Evolutionary conservation across 2,888 invertebrate genomes (phyloP).

Genomic region (Lasioglossum leucozonium): DNA sequence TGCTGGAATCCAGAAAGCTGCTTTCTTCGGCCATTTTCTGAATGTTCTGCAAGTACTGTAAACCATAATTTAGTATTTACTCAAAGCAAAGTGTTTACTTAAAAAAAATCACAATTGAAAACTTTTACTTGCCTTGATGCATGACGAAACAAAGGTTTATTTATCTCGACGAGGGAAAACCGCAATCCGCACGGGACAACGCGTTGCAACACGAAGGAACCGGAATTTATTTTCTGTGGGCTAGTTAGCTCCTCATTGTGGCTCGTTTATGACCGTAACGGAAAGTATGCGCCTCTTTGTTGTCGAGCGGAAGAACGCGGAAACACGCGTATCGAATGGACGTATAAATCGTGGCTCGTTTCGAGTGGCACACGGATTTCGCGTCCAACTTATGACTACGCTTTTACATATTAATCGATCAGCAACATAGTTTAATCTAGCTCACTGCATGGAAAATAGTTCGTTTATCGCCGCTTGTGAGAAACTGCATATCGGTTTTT

Average conservation of each 20-base stretch:
- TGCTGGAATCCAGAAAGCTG: not conserved
- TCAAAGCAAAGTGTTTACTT: too few species aligned
- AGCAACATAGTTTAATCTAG: not conserved
- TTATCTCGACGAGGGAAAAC: constrained; percentile 27
- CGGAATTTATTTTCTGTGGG: constrained; percentile 59
- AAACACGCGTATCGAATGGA: constrained; percentile 50
- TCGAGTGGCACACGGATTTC: not conserved
- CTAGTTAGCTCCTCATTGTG: constrained; percentile 66
- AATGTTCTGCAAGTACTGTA: not conserved
- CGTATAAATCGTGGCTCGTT: constrained; percentile 28
- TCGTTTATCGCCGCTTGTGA: not conserved
- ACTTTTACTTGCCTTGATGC: too few species aligned
- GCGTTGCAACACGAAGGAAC: constrained; percentile 38
- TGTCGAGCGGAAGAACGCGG: constrained; percentile 47
- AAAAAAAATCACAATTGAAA: too few species aligned
- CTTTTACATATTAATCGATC: not conserved
- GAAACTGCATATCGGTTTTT: not conserved
- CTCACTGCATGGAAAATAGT: not conserved
- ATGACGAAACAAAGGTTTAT: not conserved
- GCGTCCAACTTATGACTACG: not conserved
- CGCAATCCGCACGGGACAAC: not conserved
- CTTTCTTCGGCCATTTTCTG: not conserved
- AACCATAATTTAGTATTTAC: too few species aligned
- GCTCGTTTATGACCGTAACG: constrained; percentile 66
- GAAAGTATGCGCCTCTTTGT: constrained; percentile 56